Evolutionary conservation across 2,113 vertebrate genomes (phyloP).

Genomic region (Psephotus haematonotus): DNA sequence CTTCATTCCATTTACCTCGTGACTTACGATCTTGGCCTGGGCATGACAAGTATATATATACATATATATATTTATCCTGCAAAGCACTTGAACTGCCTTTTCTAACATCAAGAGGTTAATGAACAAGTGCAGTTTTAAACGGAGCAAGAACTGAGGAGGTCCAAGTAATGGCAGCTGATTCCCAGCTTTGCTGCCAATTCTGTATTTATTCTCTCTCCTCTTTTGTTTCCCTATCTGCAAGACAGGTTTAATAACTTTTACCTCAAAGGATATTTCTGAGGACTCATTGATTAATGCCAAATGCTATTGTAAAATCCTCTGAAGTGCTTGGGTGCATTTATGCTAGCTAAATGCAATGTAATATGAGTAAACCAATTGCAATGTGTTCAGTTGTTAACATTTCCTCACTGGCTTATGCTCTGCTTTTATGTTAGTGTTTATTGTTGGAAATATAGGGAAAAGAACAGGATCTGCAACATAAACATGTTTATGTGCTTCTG

Average conservation of each 20-base stretch:
- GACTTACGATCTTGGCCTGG: background rate
- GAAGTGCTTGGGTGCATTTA: background rate
- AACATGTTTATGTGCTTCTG: background rate
- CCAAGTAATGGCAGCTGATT: background rate
- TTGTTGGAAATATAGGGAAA: background rate
- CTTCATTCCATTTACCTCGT: background rate
- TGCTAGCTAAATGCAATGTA: background rate
- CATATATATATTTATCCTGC: background rate
- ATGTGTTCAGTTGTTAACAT: background rate
- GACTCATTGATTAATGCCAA: conserved; percentile 6
- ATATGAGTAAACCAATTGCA: background rate
- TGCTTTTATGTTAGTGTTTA: background rate
- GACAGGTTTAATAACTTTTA: background rate
- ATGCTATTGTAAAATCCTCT: background rate
- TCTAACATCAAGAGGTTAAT: background rate
- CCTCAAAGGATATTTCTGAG: background rate
- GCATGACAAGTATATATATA: background rate
- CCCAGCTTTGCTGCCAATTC: background rate
- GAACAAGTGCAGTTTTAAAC: background rate
- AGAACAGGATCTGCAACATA: background rate
- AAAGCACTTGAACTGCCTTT: background rate
- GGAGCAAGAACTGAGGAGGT: background rate
- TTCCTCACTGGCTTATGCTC: background rate
- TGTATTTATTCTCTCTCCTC: background rate
- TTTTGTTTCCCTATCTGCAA: background rate